phyloP scores from a whole-genome alignment of 2,113 vertebrate species.

The Tylochromis polylepis region DNA sequence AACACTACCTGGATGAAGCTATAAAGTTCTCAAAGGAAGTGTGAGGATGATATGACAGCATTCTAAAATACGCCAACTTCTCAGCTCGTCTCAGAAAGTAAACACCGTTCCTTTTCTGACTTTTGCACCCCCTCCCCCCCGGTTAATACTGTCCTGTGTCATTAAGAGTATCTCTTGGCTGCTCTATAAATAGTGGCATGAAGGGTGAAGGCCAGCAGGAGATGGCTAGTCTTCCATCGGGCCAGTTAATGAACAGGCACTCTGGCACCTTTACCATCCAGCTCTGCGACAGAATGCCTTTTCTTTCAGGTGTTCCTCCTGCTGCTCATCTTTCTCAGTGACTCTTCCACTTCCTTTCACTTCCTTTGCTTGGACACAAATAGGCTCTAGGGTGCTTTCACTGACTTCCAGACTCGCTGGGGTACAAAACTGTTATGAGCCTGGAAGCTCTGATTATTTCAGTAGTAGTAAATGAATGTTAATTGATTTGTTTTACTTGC shows the following conservation, averaged over 20 bases:
- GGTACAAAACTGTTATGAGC: neutral
- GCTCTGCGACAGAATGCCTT: slow-evolving; percentile 40
- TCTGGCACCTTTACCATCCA: slow-evolving; percentile 65
- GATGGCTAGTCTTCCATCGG: slow-evolving; percentile 63
- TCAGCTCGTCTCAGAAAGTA: slow-evolving; percentile 47
- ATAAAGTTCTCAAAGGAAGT: slow-evolving; percentile 5
- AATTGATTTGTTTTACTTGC: neutral
- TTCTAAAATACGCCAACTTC: slow-evolving; percentile 40
- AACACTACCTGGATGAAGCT: neutral
- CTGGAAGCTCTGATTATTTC: neutral
- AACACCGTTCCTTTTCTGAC: slow-evolving; percentile 56
- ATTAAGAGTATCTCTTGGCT: slow-evolving; percentile 66
- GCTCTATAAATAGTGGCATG: slow-evolving; percentile 72
- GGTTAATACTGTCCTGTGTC: slow-evolving; percentile 47
- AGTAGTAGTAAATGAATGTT: neutral
- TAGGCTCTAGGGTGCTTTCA: neutral
- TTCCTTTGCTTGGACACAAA: neutral
- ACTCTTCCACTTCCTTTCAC: neutral
- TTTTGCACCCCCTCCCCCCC: slow-evolving; percentile 11
- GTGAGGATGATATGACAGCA: slow-evolving; percentile 4
- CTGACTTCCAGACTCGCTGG: neutral
- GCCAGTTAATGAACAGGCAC: slow-evolving; percentile 67
- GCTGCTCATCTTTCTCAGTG: slow-evolving; percentile 17
- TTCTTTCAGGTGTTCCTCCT: slow-evolving; percentile 36
- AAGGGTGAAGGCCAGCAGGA: slow-evolving; percentile 67